Evolutionary conservation across 1,140 invertebrate species (phyloP).

Genomic region (Saccostrea glomerata): DNA sequence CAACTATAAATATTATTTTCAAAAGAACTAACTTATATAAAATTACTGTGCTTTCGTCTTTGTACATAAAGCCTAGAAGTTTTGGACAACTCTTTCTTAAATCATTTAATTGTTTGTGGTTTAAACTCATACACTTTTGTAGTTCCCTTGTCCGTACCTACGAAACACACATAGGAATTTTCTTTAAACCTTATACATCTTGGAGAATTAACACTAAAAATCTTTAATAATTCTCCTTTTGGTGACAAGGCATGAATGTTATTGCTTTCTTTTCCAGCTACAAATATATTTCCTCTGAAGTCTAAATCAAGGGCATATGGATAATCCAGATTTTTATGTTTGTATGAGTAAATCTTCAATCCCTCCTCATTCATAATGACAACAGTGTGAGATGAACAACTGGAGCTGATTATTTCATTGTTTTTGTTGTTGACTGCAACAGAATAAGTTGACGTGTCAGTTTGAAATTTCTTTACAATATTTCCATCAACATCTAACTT

Average conservation of each 20-base stretch:
- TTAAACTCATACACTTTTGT: constrained; percentile 17
- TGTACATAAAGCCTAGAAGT: too few species aligned
- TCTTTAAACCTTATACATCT: constrained; percentile 13
- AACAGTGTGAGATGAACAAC: background rate
- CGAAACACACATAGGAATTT: background rate
- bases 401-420: constrained; percentile 10
- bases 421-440: background rate
- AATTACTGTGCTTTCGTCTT: too few species aligned
- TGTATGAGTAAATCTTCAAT: background rate
- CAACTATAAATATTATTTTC: too few species aligned
- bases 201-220: background rate
- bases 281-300: background rate
- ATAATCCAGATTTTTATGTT: background rate
- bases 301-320: background rate
- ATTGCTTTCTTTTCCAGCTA: background rate
- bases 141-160: background rate
- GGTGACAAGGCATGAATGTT: background rate
- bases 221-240: background rate
- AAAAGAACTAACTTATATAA: too few species aligned
- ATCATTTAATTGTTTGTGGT: background rate
- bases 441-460: background rate
- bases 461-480: background rate
- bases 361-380: background rate
- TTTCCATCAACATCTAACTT: background rate
- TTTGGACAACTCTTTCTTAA: too few species aligned